Evolutionary conservation across 2,888 invertebrate species (phyloP), one percentile per base, ranked within the genome.

Genomic region (Chloroclystis v-ata): DNA sequence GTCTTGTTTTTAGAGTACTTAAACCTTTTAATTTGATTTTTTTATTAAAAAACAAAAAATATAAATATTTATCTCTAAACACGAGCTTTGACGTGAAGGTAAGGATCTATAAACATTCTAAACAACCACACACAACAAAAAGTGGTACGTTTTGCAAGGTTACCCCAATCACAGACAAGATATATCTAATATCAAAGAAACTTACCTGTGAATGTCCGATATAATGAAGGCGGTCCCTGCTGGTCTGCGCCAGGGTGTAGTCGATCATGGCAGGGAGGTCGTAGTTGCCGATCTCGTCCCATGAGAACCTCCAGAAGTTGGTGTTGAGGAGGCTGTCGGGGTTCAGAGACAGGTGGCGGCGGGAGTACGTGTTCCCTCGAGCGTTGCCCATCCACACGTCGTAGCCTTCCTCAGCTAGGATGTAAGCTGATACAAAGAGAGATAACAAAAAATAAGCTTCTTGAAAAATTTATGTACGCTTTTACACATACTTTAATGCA

Each of bases 261-360:
- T 97, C 93, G 35, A 98, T 92, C 85, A 92, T 93, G 0, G 94
- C 90, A 0, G 97, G 95, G 26, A 97, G 67, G 75, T 97, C 97
- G 54, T 86, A 90, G 46, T 89, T 75, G 0, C 93, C 95, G 70
- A 97, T 95, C 70, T 96, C 92, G 68, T 97, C 94, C 92, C 93
- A 97, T 48, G 94, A 94, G 66, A 92, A 93, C 37, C 88, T 69
- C 93, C 93, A 93, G 68, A 87, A 93, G n/a, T 78, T 69, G 2
- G 70, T 63, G 48, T 85, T 85, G 0, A 77, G 45, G 25, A 74
- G 16, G 5, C 68, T 64, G 7, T 73, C 70, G 0, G 89, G 82
- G 46, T 86, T 73, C 65, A 85, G 59, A 0, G 72, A 70, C 0
- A 68, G 57, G 62, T 94, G 94, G 3, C 68, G 78, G 9, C 89